A percentile compares a stretch with the other conserved stretches of the same genome.
Evolutionary conservation across 64 coral and sea anemone species (phyloP).

Genomic region (Hydrozoanthus tunicans): DNA sequence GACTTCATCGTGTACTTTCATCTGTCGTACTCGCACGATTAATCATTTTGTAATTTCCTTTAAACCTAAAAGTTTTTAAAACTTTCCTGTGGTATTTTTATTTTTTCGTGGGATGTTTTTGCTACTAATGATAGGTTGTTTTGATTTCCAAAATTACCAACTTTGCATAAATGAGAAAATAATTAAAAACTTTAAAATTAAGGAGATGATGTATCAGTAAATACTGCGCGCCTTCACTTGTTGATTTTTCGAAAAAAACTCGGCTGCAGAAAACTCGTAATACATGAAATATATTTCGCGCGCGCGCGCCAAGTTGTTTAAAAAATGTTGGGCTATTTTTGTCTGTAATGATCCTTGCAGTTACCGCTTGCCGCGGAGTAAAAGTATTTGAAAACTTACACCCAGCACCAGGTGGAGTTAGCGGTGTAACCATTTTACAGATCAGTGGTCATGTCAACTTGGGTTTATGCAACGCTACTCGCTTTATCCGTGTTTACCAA

Average conservation of each 20-base stretch:
- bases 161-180: conserved; percentile 8
- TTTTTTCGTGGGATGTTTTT: not conserved
- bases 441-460: conserved; percentile 34
- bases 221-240: no score
- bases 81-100: not conserved
- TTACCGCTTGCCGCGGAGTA: not conserved
- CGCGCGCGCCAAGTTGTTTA: not conserved
- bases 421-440: conserved; percentile 41
- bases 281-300: not conserved
- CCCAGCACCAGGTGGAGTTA: conserved; percentile 26
- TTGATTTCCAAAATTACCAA: not conserved
- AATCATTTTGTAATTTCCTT: conserved; percentile 30
- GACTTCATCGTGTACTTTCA: not conserved
- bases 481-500: conserved; percentile 57
- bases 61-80: conserved; percentile 16
- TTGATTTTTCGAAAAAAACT: not conserved
- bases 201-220: not conserved
- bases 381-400: conserved; percentile 25
- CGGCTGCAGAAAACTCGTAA: not conserved
- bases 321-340: not conserved
- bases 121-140: not conserved
- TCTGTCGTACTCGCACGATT: conserved; percentile 43
- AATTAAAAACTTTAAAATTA: conserved; percentile 23
- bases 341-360: not conserved
- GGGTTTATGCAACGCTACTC: not conserved